Evolutionary conservation across 2,888 invertebrate species (phyloP).

Genomic region (Drosophila algonquin): DNA sequence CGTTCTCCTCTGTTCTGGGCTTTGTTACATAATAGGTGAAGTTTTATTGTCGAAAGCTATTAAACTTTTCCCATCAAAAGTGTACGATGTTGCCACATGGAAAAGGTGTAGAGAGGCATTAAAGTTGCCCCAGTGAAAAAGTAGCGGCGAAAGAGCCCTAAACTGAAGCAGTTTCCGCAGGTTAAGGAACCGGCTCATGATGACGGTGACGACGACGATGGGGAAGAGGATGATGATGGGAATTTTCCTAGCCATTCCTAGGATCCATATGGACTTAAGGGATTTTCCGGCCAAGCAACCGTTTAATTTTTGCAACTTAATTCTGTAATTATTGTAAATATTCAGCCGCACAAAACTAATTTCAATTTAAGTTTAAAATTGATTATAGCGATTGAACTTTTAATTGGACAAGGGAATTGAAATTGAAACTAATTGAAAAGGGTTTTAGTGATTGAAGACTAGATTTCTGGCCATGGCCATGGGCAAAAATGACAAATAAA

Average conservation of each 20-base stretch:
- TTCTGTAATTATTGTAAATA: background rate
- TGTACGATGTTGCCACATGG: slow-evolving; percentile 65
- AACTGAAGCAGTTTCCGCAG: slow-evolving; percentile 16
- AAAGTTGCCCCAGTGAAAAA: slow-evolving; percentile 55
- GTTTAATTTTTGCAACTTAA: slow-evolving; percentile 4
- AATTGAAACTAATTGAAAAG: background rate
- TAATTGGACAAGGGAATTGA: background rate
- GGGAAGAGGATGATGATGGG: slow-evolving; percentile 8
- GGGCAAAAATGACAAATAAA: background rate
- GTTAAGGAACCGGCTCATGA: slow-evolving; percentile 9
- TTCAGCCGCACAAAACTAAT: background rate
- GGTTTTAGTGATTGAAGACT: background rate
- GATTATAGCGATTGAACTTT: background rate
- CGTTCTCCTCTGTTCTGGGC: slow-evolving; percentile 54
- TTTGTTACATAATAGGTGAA: slow-evolving; percentile 79
- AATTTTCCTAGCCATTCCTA: background rate
- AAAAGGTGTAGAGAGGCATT: slow-evolving; percentile 68
- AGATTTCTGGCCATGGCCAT: background rate
- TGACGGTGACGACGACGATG: slow-evolving; percentile 16
- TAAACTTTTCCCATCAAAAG: slow-evolving; percentile 81
- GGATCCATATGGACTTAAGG: background rate
- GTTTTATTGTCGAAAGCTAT: slow-evolving; percentile 81
- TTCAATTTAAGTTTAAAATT: background rate
- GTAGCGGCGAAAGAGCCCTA: slow-evolving; percentile 14
- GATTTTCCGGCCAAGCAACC: background rate